Conservation (phyloP, 2,113 vertebrate genomes). For the Copsychus sechellarum region DNA sequence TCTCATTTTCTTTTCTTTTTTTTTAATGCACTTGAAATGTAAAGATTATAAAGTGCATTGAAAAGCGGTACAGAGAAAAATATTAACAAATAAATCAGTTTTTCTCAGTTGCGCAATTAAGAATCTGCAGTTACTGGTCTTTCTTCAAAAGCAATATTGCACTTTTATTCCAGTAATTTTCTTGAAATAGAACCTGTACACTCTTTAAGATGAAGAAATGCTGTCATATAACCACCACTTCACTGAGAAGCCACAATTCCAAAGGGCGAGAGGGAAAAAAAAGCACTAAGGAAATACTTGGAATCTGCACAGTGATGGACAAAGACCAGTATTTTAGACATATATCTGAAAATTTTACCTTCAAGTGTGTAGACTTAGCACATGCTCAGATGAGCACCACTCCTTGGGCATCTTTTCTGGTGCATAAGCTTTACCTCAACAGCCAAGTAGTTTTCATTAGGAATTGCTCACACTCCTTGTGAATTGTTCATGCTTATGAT, state of each 20-base stretch:
- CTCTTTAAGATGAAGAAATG: not conserved
- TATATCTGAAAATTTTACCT: not conserved
- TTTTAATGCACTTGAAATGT: not conserved
- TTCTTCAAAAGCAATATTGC: not conserved
- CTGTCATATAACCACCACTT: not conserved
- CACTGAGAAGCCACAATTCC: not conserved
- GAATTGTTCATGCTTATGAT: not conserved
- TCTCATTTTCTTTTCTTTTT: not conserved
- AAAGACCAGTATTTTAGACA: not conserved
- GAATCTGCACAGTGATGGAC: not conserved
- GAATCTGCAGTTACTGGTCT: not conserved
- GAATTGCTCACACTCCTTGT: not conserved
- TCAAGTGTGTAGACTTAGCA: not conserved
- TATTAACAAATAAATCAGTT: not conserved
- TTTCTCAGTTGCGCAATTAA: not conserved
- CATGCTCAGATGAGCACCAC: not conserved
- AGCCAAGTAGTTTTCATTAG: not conserved
- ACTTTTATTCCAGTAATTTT: not conserved
- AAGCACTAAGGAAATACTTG: not conserved
- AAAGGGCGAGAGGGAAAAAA: not conserved
- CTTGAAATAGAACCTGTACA: not conserved
- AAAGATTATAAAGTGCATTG: not conserved
- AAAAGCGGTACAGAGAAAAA: not conserved
- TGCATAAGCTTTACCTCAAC: not conserved
- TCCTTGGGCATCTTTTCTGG: not conserved